Percentiles rank a stretch among this genome's conserved stretches.
phyloP scores from a whole-genome alignment of 2,113 vertebrate species.

The Phrynocephalus versicolor region DNA sequence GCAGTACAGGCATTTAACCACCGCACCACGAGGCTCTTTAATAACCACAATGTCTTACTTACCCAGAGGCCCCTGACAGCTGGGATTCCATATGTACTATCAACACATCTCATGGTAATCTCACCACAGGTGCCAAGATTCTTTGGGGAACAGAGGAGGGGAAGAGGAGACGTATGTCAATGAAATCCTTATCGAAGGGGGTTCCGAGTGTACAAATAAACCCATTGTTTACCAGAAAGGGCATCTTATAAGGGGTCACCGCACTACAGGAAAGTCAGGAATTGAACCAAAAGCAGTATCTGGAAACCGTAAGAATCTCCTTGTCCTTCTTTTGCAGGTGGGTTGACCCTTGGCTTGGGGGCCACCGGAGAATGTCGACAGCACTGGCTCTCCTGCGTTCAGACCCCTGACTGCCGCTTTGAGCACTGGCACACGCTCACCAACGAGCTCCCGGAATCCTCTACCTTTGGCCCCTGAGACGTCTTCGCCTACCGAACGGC shows the following conservation, averaged over 20 bases:
- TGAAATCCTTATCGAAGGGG: not conserved
- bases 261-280: not conserved
- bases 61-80: not conserved
- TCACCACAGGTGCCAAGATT: not conserved
- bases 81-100: too few species aligned
- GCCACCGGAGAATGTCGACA: conserved; percentile 81
- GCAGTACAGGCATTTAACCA: too few species aligned
- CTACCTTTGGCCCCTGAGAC: conserved; percentile 55
- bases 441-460: conserved; percentile 81
- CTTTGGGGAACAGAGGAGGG: too few species aligned
- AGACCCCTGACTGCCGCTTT: conserved; percentile 75
- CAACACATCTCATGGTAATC: not conserved
- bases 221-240: not conserved
- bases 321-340: conserved; percentile 68
- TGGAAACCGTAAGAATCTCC: not conserved
- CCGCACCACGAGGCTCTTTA: not conserved
- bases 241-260: too few species aligned
- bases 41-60: too few species aligned
- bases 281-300: not conserved
- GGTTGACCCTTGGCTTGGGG: conserved; percentile 79
- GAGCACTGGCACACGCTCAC: conserved; percentile 88
- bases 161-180: not conserved
- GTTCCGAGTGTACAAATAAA: too few species aligned
- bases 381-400: conserved; percentile 86
- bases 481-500: not conserved